phyloP scores from a whole-genome alignment of 2,888 invertebrate species.

The Drosophila vallismaia region DNA sequence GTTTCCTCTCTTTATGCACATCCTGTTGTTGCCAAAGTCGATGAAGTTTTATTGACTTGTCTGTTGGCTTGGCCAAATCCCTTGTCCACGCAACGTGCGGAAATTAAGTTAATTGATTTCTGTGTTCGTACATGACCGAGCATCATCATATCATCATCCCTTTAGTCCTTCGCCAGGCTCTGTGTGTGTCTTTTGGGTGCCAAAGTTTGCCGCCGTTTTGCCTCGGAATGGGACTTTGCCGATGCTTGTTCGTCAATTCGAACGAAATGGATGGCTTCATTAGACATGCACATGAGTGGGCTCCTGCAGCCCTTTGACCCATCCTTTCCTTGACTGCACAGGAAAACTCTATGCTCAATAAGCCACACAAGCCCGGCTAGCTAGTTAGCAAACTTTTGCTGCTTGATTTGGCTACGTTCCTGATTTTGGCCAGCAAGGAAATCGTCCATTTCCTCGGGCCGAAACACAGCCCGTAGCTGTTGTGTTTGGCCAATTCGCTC shows the following conservation, averaged over 20 bases:
- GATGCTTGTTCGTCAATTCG: conserved; percentile 59
- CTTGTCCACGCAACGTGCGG: conserved; percentile 79
- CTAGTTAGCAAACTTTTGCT: conserved; percentile 68
- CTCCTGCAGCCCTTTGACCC: conserved; percentile 14
- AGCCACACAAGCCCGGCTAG: conserved; percentile 25
- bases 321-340: conserved; percentile 48
- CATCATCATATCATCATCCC: conserved; percentile 51
- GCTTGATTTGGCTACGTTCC: conserved; percentile 68
- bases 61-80: conserved; percentile 29
- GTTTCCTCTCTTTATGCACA: conserved; percentile 66
- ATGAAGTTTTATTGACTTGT: conserved; percentile 75
- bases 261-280: conserved; percentile 64
- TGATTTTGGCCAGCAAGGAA: conserved; percentile 52
- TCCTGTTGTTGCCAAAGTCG: conserved; percentile 61
- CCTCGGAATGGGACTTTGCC: conserved; percentile 37
- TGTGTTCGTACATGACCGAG: conserved; percentile 79
- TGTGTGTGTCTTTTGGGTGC: conserved; percentile 10
- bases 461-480: conserved; percentile 42
- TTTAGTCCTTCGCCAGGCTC: conserved; percentile 3
- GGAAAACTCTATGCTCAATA: conserved; percentile 56
- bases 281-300: conserved; percentile 72
- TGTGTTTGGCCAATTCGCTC: conserved; percentile 42
- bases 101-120: conserved; percentile 84
- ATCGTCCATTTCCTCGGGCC: conserved; percentile 62
- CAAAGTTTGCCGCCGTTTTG: conserved; percentile 43